Percentiles rank a stretch among this genome's conserved stretches.
Conservation (phyloP, 2,797 vertebrate species). For the Lycodopsis pacificus region DNA sequence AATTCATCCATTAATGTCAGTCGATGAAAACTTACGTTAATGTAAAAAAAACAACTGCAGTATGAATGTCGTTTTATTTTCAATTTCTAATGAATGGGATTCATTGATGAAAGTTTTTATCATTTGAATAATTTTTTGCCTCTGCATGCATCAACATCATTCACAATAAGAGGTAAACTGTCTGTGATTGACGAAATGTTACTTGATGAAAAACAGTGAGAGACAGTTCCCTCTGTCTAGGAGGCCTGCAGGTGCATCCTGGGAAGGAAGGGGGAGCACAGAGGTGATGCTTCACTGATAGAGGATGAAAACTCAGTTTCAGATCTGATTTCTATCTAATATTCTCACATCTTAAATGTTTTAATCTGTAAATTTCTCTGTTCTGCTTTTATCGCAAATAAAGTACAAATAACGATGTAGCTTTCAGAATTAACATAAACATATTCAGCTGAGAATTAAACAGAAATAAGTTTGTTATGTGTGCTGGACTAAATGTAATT, state of each 20-base stretch:
- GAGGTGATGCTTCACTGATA: slow-evolving; percentile 25
- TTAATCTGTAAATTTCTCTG: too few relatives aligned
- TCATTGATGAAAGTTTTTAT: background rate
- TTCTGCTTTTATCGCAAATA: too few relatives aligned
- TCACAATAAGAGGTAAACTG: background rate
- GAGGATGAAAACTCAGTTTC: slow-evolving; percentile 17
- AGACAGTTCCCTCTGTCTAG: background rate
- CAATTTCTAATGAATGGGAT: rapidly evolving
- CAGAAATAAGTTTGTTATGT: too few relatives aligned
- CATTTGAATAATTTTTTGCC: background rate
- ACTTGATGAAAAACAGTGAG: background rate
- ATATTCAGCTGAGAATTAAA: too few relatives aligned
- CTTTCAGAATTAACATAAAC: too few relatives aligned
- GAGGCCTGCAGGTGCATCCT: slow-evolving; percentile 55
- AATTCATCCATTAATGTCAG: background rate
- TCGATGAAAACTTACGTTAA: background rate
- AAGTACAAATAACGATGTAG: too few relatives aligned
- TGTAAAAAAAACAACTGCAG: too few relatives aligned
- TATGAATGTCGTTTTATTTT: background rate
- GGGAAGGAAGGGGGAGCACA: slow-evolving; percentile 14
- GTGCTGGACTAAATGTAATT: too few relatives aligned
- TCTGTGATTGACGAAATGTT: background rate
- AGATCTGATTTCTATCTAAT: background rate
- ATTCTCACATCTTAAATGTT: too few relatives aligned
- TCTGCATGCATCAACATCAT: background rate